Evolutionary conservation across 1,140 invertebrate species (phyloP).

Genomic region (Caenorhabditis inopinata): DNA sequence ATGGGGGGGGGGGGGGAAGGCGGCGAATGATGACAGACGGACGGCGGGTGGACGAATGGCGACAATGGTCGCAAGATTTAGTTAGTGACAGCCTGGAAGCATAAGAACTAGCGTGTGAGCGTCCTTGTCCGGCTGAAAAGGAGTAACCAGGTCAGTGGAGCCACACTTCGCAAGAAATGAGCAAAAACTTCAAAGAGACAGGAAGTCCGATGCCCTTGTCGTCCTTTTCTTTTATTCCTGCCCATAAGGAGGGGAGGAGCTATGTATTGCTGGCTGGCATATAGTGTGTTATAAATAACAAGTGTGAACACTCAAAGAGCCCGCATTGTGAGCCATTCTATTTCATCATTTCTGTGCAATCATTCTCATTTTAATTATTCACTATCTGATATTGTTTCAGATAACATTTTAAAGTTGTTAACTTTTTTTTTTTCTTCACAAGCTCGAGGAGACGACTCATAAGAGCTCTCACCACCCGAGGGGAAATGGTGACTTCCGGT

Average conservation of each 20-base stretch:
- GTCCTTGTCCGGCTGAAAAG: background rate
- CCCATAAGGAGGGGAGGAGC: background rate
- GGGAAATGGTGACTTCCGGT: constrained; percentile 27
- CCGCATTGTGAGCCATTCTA: too few relatives aligned
- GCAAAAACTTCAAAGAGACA: constrained; percentile 18
- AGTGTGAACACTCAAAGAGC: too few relatives aligned
- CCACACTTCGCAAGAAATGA: background rate
- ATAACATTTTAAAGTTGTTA: background rate
- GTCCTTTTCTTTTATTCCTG: background rate
- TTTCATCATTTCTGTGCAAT: too few relatives aligned
- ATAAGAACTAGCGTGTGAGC: background rate
- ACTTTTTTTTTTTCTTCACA: constrained; percentile 6
- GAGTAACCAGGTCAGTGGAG: background rate
- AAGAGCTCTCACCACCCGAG: background rate
- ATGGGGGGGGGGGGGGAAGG: background rate
- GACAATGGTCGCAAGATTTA: constrained; percentile 4
- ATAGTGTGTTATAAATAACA: constrained; percentile 18
- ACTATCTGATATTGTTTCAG: too few relatives aligned
- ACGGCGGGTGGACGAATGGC: background rate
- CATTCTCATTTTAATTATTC: too few relatives aligned
- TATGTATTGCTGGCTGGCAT: background rate
- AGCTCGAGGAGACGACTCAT: background rate
- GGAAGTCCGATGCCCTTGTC: constrained; percentile 6
- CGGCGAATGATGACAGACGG: background rate
- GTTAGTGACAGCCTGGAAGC: background rate